A percentile compares a stretch with the other conserved stretches of the same genome.
These are phyloP conservation scores for Tapirus terrestris DNA, from an alignment of 2,113 vertebrate species.

Conservation along the genomic window DNA sequence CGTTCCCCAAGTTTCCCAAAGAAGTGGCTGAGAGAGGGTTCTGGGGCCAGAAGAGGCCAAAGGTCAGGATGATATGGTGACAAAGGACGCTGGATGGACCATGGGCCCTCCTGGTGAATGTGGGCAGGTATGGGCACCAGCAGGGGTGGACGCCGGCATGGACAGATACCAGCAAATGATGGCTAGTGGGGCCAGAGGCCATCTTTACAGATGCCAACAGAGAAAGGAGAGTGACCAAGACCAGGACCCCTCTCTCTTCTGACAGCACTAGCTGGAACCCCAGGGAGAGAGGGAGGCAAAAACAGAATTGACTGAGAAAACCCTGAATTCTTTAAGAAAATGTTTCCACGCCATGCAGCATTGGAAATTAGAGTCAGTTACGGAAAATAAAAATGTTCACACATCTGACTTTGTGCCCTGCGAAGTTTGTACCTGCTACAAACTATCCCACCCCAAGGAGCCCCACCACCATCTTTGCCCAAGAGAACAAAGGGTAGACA, in stretches of 20 bases:
- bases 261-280: not conserved
- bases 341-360: not conserved
- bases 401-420: not conserved
- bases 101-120: not conserved
- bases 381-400: not conserved
- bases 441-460: not conserved
- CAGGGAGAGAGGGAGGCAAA: not conserved
- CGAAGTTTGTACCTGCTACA: not conserved
- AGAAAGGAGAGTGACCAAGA: not conserved
- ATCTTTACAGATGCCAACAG: not conserved
- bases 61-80: accelerated
- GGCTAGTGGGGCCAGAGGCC: not conserved
- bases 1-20: not conserved
- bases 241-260: not conserved
- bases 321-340: not conserved
- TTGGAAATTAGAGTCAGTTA: not conserved
- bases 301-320: not conserved
- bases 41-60: not conserved
- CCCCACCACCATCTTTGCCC: not conserved
- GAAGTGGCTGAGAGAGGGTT: not conserved
- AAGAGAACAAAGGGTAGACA: not conserved
- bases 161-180: not conserved
- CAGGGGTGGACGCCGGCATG: not conserved
- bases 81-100: not conserved
- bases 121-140: not conserved